Evolutionary conservation across 2,888 invertebrate species (phyloP), one percentile per base, ranked within the genome.

Genomic region (Phyllotreta striolata): DNA sequence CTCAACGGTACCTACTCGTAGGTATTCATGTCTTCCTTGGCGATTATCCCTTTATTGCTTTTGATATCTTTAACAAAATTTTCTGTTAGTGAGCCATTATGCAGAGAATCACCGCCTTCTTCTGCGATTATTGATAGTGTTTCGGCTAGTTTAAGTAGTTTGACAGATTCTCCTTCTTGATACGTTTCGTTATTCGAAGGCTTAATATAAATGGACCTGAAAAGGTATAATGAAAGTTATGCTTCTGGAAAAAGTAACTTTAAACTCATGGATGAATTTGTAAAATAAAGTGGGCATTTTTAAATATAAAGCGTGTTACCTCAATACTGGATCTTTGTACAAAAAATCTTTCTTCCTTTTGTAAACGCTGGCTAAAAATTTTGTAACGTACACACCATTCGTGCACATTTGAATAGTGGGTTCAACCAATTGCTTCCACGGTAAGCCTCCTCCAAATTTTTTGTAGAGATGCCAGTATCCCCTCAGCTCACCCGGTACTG

Each of bases 401-500:
- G 84, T 84, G 72, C 92, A 92, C 34, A 97, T 82, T 40, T 89
- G 83, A 54, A 93, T 93, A 0, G 92, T 86, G 0, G 95, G 95
- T 68, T 86, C 81, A 66, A 98, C 88, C 14, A 98, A 83, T 0
- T 89, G 87, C 47, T 80, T 80, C 97, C 97, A 98, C 0, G 87
- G 85, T 54, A 96, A 82, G 5, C 72, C 76, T 0, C 73, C 73
- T 77, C 73, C 73, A 77, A 89, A 93, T 69, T 81, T 83, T 69
- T 87, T 81, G 81, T 94, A 88, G 39, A 93, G 87, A 63, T 85
- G 88, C 86, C 91, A 90, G 79, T 94, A 94, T 1, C 97, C 97
- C 61, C 86, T 83, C 10, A 97, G 80, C 81, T 96, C 96, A 6
- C 95, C 95, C 0, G 97, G 96, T n/a, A 97, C 91, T 9, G 90